Conservation (phyloP, 1,140 invertebrate species). For the Idris sp. region DNA sequence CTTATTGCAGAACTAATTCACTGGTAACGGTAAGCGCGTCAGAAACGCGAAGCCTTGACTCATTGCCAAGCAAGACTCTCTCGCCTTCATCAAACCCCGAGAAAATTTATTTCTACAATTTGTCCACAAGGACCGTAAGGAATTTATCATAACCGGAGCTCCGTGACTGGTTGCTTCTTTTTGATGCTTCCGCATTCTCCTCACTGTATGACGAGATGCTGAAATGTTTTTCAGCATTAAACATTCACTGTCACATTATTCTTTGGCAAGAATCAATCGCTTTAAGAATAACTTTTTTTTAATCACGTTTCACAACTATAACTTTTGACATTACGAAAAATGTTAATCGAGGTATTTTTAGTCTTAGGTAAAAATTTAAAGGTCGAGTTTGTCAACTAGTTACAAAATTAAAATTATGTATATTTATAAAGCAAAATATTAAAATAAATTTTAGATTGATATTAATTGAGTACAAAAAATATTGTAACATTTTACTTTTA, state of each 20-base stretch:
- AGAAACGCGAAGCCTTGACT: constrained; percentile 47
- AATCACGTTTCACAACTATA: no score
- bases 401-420: no score
- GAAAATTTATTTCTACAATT: constrained; percentile 64
- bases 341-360: no score
- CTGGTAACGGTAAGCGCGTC: constrained; percentile 54
- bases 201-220: constrained; percentile 22
- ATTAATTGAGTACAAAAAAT: no score
- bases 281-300: no score
- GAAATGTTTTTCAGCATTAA: constrained; percentile 16
- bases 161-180: constrained; percentile 54
- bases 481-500: no score
- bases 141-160: constrained; percentile 71
- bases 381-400: no score
- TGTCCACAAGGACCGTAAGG: constrained; percentile 71
- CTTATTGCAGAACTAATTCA: constrained; percentile 55
- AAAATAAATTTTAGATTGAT: no score
- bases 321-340: no score
- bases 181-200: constrained; percentile 57
- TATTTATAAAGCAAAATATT: no score
- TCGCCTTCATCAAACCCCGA: constrained; percentile 42
- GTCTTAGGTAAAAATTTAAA: no score
- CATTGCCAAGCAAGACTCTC: constrained; percentile 50
- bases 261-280: neutral
- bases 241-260: constrained; percentile 33